A percentile compares a stretch with the other conserved stretches of the same genome.
Evolutionary conservation across 2,113 vertebrate genomes (phyloP).

Genomic region (Microcebus murinus): DNA sequence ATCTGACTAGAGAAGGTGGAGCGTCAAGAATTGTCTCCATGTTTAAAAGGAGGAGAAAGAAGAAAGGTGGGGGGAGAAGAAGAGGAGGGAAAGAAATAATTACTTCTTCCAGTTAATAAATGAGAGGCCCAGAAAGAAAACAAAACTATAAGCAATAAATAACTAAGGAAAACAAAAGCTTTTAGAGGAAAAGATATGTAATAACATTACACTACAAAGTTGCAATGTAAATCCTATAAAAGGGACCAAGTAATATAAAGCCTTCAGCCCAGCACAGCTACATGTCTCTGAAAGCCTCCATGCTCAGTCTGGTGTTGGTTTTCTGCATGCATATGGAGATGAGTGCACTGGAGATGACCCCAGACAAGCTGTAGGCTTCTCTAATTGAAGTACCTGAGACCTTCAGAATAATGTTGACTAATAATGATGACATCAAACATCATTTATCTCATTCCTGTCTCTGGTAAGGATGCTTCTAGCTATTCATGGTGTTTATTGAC

Average conservation of each 20-base stretch:
- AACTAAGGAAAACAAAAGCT: background rate
- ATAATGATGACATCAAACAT: background rate
- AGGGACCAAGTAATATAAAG: background rate
- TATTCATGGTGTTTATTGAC: background rate
- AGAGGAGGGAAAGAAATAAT: background rate
- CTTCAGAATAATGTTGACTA: background rate
- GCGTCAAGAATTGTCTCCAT: background rate
- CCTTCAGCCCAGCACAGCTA: background rate
- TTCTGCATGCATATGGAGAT: background rate
- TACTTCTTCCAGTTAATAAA: background rate
- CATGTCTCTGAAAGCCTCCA: background rate
- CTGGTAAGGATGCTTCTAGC: background rate
- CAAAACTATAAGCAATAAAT: background rate
- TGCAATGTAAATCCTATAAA: background rate
- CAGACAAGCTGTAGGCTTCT: background rate
- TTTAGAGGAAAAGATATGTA: background rate
- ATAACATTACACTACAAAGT: background rate
- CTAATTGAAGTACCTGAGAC: background rate
- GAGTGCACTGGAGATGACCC: no score
- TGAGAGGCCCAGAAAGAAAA: background rate
- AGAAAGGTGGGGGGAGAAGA: background rate
- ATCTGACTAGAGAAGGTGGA: background rate
- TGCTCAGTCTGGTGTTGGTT: background rate
- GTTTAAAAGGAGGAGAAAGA: background rate
- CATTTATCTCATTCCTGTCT: background rate